Evolutionary conservation across 2,113 vertebrate species (phyloP).

Genomic region (Antechinus flavipes): DNA sequence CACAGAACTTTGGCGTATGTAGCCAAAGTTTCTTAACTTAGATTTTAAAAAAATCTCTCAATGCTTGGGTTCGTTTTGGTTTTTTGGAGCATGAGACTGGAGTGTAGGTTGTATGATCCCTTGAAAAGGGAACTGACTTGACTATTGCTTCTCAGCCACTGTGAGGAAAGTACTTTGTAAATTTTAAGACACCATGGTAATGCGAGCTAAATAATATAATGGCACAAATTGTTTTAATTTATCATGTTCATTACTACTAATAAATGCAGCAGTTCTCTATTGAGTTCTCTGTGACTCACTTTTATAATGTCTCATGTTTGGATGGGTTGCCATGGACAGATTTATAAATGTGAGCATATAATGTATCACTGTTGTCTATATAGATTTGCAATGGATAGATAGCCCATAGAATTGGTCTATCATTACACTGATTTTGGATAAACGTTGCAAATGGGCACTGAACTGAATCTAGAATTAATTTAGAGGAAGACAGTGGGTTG

Average conservation of each 20-base stretch:
- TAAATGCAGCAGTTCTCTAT: neutral
- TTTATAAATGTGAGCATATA: neutral
- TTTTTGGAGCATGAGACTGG: neutral
- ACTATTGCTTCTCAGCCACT: neutral
- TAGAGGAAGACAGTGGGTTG: neutral
- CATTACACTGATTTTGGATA: neutral
- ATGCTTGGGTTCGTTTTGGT: neutral
- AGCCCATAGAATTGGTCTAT: neutral
- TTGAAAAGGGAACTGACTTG: neutral
- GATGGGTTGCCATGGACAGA: neutral
- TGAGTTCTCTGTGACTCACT: neutral
- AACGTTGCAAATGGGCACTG: neutral
- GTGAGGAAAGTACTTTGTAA: neutral
- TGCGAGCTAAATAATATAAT: neutral
- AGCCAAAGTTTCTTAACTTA: neutral
- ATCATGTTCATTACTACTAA: neutral
- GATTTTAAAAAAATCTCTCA: neutral
- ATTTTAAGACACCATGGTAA: neutral
- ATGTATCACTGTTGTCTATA: neutral
- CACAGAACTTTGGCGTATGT: slow-evolving; percentile 13
- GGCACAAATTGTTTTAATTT: neutral
- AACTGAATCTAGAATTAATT: neutral
- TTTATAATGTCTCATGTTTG: neutral
- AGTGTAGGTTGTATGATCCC: neutral
- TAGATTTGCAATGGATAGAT: neutral